These are phyloP conservation scores for Drosophila trapezifrons DNA, from an alignment of 1,140 invertebrate species.

Conservation along the genomic window DNA sequence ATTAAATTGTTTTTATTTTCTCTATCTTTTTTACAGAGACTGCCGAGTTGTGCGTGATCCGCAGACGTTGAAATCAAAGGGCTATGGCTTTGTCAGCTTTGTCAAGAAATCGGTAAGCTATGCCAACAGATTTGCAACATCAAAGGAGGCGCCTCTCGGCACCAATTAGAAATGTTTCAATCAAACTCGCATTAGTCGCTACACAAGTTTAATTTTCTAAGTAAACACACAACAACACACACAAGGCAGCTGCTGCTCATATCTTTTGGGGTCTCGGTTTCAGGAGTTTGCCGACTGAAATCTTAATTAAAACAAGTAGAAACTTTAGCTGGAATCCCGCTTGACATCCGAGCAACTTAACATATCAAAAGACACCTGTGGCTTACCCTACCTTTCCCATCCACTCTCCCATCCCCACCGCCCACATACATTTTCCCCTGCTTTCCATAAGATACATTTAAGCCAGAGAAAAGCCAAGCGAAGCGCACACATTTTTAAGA, in stretches of 20 bases:
- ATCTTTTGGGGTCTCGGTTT: slow-evolving; percentile 15
- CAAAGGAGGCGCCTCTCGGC: slow-evolving; percentile 32
- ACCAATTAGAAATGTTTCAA: slow-evolving; percentile 61
- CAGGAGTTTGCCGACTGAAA: slow-evolving; percentile 32
- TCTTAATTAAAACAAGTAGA: slow-evolving; percentile 59
- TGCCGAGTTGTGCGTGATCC: slow-evolving; percentile 99
- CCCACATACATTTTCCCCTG: slow-evolving; percentile 2
- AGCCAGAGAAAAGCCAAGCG: slow-evolving; percentile 41
- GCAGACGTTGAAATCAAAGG: slow-evolving; percentile 99
- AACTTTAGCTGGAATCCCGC: slow-evolving; percentile 33
- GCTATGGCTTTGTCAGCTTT: slow-evolving; percentile 99
- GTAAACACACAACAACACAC: slow-evolving; percentile 27
- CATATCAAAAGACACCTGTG: slow-evolving; percentile 66
- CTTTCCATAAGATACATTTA: slow-evolving; percentile 26
- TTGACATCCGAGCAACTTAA: slow-evolving; percentile 45
- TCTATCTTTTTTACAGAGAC: slow-evolving; percentile 89
- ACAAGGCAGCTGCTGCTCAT: slow-evolving; percentile 23
- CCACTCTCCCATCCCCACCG: not conserved
- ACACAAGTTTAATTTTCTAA: slow-evolving; percentile 60
- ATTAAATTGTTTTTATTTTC: slow-evolving; percentile 36
- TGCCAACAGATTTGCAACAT: slow-evolving; percentile 27
- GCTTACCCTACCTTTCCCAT: slow-evolving; percentile 17
- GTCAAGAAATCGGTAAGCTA: slow-evolving; percentile 97
- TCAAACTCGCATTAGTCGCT: slow-evolving; percentile 47
- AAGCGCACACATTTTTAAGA: slow-evolving; percentile 48